phyloP scores from a whole-genome alignment of 2,888 invertebrate species.

The Phymatocera aterrima region DNA sequence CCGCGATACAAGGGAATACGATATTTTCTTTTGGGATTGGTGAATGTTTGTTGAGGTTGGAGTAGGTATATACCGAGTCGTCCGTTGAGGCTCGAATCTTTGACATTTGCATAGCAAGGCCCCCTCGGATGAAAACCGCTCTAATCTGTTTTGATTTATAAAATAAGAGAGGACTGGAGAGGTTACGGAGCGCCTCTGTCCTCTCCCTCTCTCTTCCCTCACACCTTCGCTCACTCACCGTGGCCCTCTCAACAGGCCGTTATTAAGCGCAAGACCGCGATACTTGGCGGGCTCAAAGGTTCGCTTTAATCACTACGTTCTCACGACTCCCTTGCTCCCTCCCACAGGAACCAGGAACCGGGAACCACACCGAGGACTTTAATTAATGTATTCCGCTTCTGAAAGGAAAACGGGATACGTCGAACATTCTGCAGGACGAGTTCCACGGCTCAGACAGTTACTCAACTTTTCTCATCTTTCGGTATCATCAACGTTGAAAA shows the following conservation, averaged over 20 bases:
- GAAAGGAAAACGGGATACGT: slow-evolving; percentile 32
- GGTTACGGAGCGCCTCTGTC: slow-evolving; percentile 27
- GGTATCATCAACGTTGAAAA: neutral
- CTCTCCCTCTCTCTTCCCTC: slow-evolving; percentile 22
- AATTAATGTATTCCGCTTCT: slow-evolving; percentile 46
- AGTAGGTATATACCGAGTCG: slow-evolving; percentile 35
- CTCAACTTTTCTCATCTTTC: neutral
- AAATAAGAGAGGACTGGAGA: slow-evolving; percentile 47
- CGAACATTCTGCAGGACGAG: slow-evolving; percentile 16
- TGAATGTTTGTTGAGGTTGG: slow-evolving; percentile 46
- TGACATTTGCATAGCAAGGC: slow-evolving; percentile 45
- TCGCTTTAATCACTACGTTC: slow-evolving; percentile 45
- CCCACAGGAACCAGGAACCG: slow-evolving; percentile 45
- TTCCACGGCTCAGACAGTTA: neutral
- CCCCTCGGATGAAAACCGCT: slow-evolving; percentile 45
- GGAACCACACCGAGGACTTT: slow-evolving; percentile 42
- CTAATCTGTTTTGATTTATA: slow-evolving; percentile 49
- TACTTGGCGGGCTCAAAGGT: slow-evolving; percentile 46
- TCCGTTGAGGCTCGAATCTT: slow-evolving; percentile 36
- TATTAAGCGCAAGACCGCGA: slow-evolving; percentile 45
- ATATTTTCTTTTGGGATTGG: slow-evolving; percentile 47
- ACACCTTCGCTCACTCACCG: slow-evolving; percentile 4
- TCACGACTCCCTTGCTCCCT: slow-evolving; percentile 40
- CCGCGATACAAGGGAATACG: slow-evolving; percentile 25
- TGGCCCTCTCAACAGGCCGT: slow-evolving; percentile 36